These are phyloP conservation scores for Albula goreensis DNA, from an alignment of 2,113 vertebrate genomes.

Conservation along the genomic window DNA sequence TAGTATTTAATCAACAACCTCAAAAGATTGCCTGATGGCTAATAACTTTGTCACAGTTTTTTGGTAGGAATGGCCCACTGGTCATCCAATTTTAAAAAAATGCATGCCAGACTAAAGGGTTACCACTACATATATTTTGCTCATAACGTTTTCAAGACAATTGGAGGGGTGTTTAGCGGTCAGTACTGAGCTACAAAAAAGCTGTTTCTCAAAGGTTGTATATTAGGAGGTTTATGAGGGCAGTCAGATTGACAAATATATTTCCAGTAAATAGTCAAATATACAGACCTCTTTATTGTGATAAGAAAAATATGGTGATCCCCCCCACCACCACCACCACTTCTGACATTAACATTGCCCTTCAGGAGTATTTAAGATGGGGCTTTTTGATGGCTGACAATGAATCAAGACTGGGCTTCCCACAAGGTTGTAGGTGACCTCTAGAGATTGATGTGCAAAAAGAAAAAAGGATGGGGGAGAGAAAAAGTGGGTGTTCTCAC, in stretches of 20 bases:
- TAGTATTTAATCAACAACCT: conserved; percentile 41
- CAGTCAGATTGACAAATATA: neutral
- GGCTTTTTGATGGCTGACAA: conserved; percentile 30
- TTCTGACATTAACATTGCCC: conserved; percentile 19
- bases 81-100: neutral
- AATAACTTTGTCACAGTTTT: conserved; percentile 31
- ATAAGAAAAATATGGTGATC: conserved; percentile 22
- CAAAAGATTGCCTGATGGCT: conserved; percentile 40
- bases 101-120: neutral
- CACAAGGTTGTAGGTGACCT: conserved; percentile 34
- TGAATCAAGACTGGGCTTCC: conserved; percentile 34
- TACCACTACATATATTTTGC: neutral
- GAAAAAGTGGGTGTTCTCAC: conserved; percentile 3
- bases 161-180: neutral
- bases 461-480: neutral
- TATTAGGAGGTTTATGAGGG: neutral
- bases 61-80: neutral
- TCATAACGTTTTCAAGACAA: neutral
- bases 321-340: neutral
- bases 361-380: conserved; percentile 38
- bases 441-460: conserved; percentile 31
- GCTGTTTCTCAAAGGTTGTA: neutral
- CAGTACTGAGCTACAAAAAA: neutral
- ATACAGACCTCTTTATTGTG: conserved; percentile 26
- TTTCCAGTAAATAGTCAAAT: conserved; percentile 33